phyloP scores from a whole-genome alignment of 2,113 vertebrate species.

The Mormyrus iriodes region DNA sequence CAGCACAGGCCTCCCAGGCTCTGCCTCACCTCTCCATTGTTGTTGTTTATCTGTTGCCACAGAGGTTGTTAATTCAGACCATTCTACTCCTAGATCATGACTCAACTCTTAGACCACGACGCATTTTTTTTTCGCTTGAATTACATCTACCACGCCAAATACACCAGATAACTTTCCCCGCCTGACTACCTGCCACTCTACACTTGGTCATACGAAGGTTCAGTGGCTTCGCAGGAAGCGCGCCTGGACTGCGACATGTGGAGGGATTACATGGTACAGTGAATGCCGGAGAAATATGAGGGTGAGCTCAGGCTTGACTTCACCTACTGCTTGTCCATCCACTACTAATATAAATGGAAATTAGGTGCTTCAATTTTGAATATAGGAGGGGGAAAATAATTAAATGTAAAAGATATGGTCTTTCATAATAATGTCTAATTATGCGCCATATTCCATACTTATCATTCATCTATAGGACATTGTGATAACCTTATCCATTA shows the following conservation, averaged over 20 bases:
- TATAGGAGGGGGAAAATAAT: constrained; percentile 46
- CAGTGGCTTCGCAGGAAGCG: constrained; percentile 10
- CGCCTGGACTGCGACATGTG: constrained; percentile 15
- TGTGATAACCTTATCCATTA: not conserved
- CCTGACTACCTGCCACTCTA: not conserved
- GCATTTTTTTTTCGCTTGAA: not conserved
- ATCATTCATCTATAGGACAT: not conserved
- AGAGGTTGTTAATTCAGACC: not conserved
- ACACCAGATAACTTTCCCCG: constrained; percentile 9
- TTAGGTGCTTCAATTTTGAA: constrained; percentile 39
- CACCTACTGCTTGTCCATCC: constrained; percentile 28
- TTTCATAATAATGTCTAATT: not conserved
- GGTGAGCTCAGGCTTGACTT: constrained; percentile 34
- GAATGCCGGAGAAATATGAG: constrained; percentile 5
- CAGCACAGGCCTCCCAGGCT: not conserved
- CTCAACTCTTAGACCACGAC: not conserved
- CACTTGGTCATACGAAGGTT: constrained; percentile 7
- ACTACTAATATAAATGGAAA: constrained; percentile 63
- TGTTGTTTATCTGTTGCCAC: too few relatives aligned
- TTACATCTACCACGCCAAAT: not conserved
- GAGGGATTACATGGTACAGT: not conserved
- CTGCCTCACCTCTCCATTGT: not conserved
- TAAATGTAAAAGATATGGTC: constrained; percentile 27
- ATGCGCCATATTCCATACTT: not conserved
- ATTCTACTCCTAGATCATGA: not conserved